Conservation (phyloP, 2,888 invertebrate species). For the Ichneumon xanthorius region DNA sequence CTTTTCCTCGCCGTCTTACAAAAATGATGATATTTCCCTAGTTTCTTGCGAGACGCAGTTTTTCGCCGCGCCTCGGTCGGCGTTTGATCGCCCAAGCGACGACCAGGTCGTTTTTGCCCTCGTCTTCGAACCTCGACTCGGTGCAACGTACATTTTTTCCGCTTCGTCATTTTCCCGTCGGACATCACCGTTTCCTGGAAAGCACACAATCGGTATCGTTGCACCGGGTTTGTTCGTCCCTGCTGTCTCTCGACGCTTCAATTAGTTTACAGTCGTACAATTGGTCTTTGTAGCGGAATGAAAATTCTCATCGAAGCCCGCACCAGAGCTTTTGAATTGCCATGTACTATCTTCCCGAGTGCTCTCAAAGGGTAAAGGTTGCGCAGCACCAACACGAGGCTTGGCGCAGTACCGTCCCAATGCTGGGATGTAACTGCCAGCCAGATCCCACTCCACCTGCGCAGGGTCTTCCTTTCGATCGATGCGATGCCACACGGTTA, state of each 20-base stretch:
- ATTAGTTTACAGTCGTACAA: background rate
- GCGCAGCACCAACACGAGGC: no score
- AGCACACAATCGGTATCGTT: constrained; percentile 2
- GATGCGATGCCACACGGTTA: no score
- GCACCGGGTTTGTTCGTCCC: background rate
- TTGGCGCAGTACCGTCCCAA: no score
- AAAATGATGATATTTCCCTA: constrained; percentile 10
- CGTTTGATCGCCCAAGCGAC: background rate
- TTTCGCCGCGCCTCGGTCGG: constrained; percentile 8
- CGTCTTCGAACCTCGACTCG: constrained; percentile 5
- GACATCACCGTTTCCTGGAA: constrained; percentile 7
- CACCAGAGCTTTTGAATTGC: background rate
- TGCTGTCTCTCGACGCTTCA: background rate
- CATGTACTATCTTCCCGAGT: no score
- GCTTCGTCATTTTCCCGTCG: background rate
- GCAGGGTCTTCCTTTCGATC: no score
- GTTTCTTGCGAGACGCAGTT: constrained; percentile 30
- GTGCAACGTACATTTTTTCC: constrained; percentile 1
- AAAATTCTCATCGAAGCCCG: background rate
- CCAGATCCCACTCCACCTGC: no score
- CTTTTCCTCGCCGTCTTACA: background rate
- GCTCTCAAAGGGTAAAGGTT: no score
- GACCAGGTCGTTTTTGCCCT: background rate
- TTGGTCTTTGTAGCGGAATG: background rate
- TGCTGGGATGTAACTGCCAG: no score